Evolutionary conservation across 2,888 invertebrate species (phyloP), one percentile per base, ranked within the genome.

Genomic region (Tyria jacobaeae): DNA sequence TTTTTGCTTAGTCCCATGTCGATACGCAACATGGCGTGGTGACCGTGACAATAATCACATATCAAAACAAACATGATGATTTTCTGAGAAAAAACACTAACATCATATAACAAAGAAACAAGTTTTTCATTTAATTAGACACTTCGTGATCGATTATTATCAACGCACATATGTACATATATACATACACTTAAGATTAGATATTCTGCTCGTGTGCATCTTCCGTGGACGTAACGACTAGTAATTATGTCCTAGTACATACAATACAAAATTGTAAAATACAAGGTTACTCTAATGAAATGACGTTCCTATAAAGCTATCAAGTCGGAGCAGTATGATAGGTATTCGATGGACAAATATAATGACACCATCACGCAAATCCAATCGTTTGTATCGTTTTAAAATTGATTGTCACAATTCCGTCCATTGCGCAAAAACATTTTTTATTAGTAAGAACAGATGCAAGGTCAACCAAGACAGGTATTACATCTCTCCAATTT

Each of bases 381-480:
- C 72, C 56, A 80, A 81, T 78, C 76, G 76, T 71, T 75, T 61
- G 64, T 68, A 60, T 60, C 66, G 73, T 73, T 74, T 41, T 75
- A 75, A 78, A 82, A 79, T 78, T 76, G 78, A 70, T 72, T 70
- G 66, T 71, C 84, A 80, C 81, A 85, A 86, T 74, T 68, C 64
- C 71, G 70, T 68, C 76, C 73, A 78, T 85, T 83, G 80, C 65
- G 81, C 62, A 83, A 82, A 76, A 55, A 31, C 71, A 71, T 78
- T 80, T 74, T 81, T 71, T 68, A 66, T 68, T 58, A 73, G 57
- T 71, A 67, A 70, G 66, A 76, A 68, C 57, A 60, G 68, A 78
- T 73, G 78, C 86, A 86, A 85, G 85, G 85, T 82, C 80, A 76
- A 64, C 62, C 66, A 62, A 70, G 69, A 73, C 71, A 69, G 70